These are phyloP conservation scores for Vidua macroura DNA, from an alignment of 2,113 vertebrate species.

Conservation along the genomic window DNA sequence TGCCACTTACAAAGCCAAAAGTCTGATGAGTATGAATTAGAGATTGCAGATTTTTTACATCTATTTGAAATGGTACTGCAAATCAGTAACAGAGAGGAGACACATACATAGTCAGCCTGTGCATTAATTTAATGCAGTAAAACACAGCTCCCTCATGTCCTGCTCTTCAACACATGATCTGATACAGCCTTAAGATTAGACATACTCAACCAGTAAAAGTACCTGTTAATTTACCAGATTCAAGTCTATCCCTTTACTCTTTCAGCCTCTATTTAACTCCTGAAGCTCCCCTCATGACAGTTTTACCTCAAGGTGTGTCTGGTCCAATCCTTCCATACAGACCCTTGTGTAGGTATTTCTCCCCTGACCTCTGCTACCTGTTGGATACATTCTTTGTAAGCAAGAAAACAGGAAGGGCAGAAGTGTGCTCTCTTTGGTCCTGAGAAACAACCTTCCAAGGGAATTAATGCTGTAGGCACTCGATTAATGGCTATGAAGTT, in stretches of 20 bases:
- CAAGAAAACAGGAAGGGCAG: not conserved
- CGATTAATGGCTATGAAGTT: not conserved
- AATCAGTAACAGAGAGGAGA: not conserved
- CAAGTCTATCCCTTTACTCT: not conserved
- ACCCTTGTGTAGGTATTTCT: not conserved
- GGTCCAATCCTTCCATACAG: not conserved
- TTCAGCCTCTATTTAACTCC: not conserved
- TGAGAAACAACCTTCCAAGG: not conserved
- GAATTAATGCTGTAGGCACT: not conserved
- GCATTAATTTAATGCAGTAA: not conserved
- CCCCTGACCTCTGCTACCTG: not conserved
- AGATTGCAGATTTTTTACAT: not conserved
- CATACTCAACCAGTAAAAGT: not conserved
- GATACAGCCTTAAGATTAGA: not conserved
- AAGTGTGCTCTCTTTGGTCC: not conserved
- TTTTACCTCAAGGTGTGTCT: not conserved
- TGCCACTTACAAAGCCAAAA: not conserved
- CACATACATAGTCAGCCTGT: not conserved
- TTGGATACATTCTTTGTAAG: not conserved
- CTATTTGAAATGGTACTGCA: not conserved
- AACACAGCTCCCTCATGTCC: not conserved
- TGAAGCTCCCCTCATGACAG: not conserved
- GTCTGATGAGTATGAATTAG: not conserved
- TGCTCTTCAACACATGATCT: not conserved
- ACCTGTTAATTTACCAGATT: not conserved